Conservation (phyloP, 2,113 vertebrate species). For the Potamarius usumacintae region DNA sequence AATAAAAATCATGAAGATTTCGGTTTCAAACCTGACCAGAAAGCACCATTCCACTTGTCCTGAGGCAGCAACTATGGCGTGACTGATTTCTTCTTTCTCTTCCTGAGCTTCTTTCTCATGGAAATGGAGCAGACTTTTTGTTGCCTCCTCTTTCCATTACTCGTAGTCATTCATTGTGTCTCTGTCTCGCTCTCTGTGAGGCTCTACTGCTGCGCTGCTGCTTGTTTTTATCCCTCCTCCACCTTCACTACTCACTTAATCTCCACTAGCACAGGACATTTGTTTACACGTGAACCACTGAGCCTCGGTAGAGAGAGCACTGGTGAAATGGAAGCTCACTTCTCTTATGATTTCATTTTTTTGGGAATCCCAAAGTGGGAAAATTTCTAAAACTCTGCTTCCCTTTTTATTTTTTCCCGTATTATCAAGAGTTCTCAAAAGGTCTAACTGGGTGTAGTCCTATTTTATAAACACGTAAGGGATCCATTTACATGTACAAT, state of each 20-base stretch:
- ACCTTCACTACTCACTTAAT: constrained; percentile 33
- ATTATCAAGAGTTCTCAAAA: background rate
- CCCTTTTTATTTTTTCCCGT: background rate
- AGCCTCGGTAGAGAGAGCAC: background rate
- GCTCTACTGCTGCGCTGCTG: background rate
- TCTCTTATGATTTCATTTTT: background rate
- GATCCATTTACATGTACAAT: background rate
- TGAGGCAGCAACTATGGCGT: constrained; percentile 30
- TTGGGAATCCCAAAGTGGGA: background rate
- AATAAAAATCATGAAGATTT: background rate
- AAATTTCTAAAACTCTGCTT: background rate
- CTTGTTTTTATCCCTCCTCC: constrained; percentile 40
- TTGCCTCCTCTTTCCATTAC: constrained; percentile 58
- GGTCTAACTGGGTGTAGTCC: too few species aligned
- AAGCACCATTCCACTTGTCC: background rate
- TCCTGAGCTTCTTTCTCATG: constrained; percentile 62
- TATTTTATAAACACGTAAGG: background rate
- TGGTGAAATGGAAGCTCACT: background rate
- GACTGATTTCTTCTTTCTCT: constrained; percentile 50
- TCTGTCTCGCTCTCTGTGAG: constrained; percentile 27
- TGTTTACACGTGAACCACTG: background rate
- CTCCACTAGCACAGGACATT: background rate
- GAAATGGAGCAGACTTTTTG: constrained; percentile 60
- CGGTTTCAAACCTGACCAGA: background rate
- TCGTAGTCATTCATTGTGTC: constrained; percentile 36